phyloP scores from a whole-genome alignment of 2,113 vertebrate genomes.

The Trichechus manatus region DNA sequence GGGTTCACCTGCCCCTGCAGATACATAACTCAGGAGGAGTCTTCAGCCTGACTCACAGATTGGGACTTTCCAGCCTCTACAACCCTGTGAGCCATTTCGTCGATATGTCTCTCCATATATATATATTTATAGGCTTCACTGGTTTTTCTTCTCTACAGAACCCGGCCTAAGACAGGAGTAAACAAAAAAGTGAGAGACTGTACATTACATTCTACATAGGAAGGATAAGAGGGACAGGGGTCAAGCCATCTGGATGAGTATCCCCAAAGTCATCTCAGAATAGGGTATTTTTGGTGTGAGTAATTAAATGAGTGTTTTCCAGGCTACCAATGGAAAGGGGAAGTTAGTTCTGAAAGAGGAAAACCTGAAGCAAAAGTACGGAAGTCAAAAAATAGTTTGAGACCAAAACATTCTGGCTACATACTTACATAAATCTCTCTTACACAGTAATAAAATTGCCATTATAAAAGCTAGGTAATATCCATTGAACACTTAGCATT shows the following conservation, averaged over 20 bases:
- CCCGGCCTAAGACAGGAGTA: no score
- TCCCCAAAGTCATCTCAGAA: neutral
- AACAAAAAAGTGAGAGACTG: neutral
- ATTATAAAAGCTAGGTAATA: neutral
- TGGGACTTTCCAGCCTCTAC: no score
- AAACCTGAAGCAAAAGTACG: neutral
- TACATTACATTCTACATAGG: fast-evolving
- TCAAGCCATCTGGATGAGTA: no score
- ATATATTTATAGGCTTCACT: no score
- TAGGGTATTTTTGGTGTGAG: neutral
- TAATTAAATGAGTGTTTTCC: neutral
- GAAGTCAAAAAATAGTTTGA: neutral
- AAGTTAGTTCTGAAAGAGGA: neutral
- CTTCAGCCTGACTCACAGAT: no score
- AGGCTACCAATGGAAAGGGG: neutral
- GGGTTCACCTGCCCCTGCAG: no score
- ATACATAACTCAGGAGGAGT: no score
- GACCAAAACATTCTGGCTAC: neutral
- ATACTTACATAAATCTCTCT: neutral
- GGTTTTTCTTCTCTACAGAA: no score
- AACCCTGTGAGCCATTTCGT: no score
- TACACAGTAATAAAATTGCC: neutral
- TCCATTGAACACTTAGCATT: neutral
- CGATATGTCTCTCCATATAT: no score
- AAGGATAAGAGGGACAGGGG: neutral